A percentile compares a stretch with the other conserved stretches of the same genome.
Evolutionary conservation across 2,113 vertebrate genomes (phyloP).

Genomic region (Genyomyrus donnyi): DNA sequence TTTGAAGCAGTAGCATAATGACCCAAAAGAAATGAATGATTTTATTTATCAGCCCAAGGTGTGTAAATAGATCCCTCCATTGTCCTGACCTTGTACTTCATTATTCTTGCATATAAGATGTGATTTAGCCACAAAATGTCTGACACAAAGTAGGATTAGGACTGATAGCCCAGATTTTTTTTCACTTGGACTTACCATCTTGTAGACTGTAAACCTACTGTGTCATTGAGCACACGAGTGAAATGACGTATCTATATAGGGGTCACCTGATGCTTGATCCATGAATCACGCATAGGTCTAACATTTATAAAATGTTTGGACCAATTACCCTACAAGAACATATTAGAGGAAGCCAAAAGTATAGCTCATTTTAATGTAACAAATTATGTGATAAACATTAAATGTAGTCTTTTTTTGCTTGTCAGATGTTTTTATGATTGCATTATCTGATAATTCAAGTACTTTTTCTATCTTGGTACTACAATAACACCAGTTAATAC

Average conservation of each 20-base stretch:
- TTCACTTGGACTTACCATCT: too few relatives aligned
- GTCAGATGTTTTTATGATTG: too few relatives aligned
- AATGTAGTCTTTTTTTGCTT: too few relatives aligned
- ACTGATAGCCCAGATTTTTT: not conserved
- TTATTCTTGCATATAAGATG: not conserved
- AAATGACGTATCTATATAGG: too few relatives aligned
- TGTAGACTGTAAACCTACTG: too few relatives aligned
- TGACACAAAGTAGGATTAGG: not conserved
- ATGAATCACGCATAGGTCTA: not conserved
- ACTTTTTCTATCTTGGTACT: too few relatives aligned
- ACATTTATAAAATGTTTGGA: not conserved
- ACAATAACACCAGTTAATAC: too few relatives aligned
- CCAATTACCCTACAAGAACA: not conserved
- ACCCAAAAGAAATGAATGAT: not conserved
- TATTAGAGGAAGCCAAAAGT: not conserved
- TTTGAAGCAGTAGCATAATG: not conserved
- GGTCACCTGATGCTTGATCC: too few relatives aligned
- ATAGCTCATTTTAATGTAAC: not conserved
- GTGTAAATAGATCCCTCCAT: not conserved
- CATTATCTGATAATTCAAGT: too few relatives aligned
- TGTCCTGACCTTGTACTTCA: too few relatives aligned
- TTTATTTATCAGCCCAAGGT: not conserved
- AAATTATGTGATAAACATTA: not conserved
- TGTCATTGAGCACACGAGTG: too few relatives aligned
- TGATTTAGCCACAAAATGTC: not conserved